phyloP scores from a whole-genome alignment of 1,140 invertebrate genomes.

The Antheraea pernyi region DNA sequence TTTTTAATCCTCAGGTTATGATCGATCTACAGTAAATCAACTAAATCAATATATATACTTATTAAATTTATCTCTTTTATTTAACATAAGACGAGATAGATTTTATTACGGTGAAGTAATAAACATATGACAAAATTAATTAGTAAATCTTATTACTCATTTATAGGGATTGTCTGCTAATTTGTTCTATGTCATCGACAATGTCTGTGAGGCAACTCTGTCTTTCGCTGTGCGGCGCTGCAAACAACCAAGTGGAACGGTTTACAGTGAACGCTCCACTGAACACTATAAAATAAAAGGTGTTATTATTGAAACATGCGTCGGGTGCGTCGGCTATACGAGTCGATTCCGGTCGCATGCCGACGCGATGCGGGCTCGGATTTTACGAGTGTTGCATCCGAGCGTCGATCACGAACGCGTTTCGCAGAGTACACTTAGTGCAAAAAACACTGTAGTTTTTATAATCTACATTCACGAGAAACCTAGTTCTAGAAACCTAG shows the following conservation, averaged over 20 bases:
- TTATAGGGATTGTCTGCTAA: not conserved
- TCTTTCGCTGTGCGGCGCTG: not conserved
- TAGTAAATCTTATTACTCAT: no score
- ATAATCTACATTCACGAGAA: not conserved
- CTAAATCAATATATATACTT: no score
- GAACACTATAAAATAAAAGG: slow-evolving; percentile 24
- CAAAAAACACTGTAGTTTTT: slow-evolving; percentile 3
- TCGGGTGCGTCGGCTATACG: not conserved
- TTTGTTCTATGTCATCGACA: not conserved
- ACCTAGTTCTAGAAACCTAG: no score
- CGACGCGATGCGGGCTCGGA: slow-evolving; percentile 8
- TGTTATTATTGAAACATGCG: slow-evolving; percentile 23
- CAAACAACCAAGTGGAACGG: slow-evolving; percentile 7
- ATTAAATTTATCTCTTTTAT: no score
- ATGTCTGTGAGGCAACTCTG: not conserved
- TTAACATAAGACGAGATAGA: no score
- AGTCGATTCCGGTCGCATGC: slow-evolving; percentile 20
- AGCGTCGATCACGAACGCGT: slow-evolving; percentile 13
- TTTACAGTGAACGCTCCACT: slow-evolving; percentile 14
- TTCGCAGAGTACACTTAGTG: not conserved
- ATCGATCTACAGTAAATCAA: no score
- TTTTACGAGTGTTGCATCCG: slow-evolving; percentile 20
- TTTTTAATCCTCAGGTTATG: no score
- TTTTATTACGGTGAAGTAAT: no score
- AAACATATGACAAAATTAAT: no score